Evolutionary conservation across 2,888 invertebrate species (phyloP).

Genomic region (Platynereis dumerilii): DNA sequence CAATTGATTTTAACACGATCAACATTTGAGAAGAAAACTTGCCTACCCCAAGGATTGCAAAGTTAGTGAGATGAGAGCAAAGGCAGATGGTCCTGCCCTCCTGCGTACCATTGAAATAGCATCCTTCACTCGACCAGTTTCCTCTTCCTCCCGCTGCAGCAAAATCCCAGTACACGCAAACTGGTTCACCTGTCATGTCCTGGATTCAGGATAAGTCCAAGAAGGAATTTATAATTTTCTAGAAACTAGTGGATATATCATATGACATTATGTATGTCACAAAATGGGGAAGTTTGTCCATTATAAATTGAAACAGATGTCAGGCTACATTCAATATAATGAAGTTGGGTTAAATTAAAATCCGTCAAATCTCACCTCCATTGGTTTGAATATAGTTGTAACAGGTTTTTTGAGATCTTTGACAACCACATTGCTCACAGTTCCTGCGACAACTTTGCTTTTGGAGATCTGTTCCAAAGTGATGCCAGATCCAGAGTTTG

Average conservation of each 20-base stretch:
- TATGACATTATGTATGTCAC: not conserved
- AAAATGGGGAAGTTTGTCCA: too few relatives aligned
- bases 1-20: too few relatives aligned
- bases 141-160: constrained; percentile 32
- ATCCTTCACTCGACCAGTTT: constrained; percentile 46
- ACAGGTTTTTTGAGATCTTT: not conserved
- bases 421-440: not conserved
- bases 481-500: not conserved
- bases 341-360: not conserved
- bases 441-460: constrained; percentile 4
- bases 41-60: constrained; percentile 42
- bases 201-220: too few relatives aligned
- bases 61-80: constrained; percentile 58
- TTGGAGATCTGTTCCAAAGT: constrained; percentile 1
- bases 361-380: not conserved
- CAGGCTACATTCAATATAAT: too few relatives aligned
- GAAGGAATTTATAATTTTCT: too few relatives aligned
- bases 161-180: constrained; percentile 46
- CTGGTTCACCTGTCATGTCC: not conserved
- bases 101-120: constrained; percentile 35
- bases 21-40: too few relatives aligned
- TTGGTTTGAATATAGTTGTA: not conserved
- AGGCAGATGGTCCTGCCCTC: constrained; percentile 44
- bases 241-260: too few relatives aligned
- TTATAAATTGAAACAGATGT: too few relatives aligned